Evolutionary conservation across 1,140 invertebrate genomes (phyloP).

Genomic region (Metopolophium dirhodum): DNA sequence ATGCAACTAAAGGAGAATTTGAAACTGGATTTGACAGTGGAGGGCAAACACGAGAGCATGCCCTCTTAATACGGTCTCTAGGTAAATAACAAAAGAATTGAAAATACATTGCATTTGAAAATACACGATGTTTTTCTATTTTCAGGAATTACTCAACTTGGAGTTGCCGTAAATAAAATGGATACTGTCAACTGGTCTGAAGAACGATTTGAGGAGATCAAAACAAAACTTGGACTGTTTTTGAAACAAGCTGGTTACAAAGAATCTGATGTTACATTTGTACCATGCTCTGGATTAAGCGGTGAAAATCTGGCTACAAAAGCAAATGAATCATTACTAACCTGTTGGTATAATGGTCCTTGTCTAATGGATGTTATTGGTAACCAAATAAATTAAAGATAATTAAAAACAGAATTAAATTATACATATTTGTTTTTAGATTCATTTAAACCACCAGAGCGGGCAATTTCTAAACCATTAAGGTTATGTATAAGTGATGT

Average conservation of each 20-base stretch:
- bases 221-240: conserved; percentile 83
- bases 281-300: conserved; percentile 94
- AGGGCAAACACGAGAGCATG: conserved; percentile 97
- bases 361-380: conserved; percentile 71
- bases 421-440: conserved; percentile 65
- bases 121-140: conserved; percentile 56
- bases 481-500: conserved; percentile 93
- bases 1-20: conserved; percentile 95
- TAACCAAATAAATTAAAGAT: not conserved
- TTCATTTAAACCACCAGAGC: conserved; percentile 81
- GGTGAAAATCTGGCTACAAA: conserved; percentile 88
- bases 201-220: conserved; percentile 86
- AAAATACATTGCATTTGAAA: not conserved
- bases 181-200: conserved; percentile 82
- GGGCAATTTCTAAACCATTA: conserved; percentile 87
- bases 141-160: conserved; percentile 81
- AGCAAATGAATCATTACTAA: conserved; percentile 73
- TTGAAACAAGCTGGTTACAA: conserved; percentile 94
- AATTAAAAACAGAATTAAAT: not conserved
- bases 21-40: conserved; percentile 98
- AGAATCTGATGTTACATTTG: conserved; percentile 85
- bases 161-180: conserved; percentile 86
- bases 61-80: conserved; percentile 88
- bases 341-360: conserved; percentile 86
- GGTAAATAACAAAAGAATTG: conserved; percentile 64